Evolutionary conservation across 2,888 invertebrate species (phyloP), one percentile per base, ranked within the genome.

Genomic region (Eilema depressum): DNA sequence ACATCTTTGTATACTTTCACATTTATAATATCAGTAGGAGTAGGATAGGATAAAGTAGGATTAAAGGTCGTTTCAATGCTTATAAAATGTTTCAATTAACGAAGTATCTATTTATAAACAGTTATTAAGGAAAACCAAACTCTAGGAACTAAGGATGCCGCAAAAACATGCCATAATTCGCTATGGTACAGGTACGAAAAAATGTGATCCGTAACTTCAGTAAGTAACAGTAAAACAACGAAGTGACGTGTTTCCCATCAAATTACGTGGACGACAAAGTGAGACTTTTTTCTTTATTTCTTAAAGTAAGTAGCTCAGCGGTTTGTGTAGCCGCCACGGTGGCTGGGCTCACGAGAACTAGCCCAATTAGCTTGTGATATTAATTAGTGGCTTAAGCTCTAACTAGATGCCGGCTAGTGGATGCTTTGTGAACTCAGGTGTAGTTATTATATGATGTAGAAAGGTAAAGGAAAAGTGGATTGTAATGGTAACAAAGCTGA

Each of bases 351-450:
- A 85, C 88, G 88, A 86, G 89, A 92, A 91, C 86, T 81, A 81
- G 83, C 84, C 87, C 86, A 92, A 91, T 92, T 91, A 92, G 84
- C 80, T 78, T 75, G 71, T 71, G 75, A 70, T 80, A 83, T 82
- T 90, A 90, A 91, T 90, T 86, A 91, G 87, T 88, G 85, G 81
- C 87, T 88, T 87, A 78, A 79, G 76, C 71, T 62, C 70, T 71
- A 74, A 75, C 78, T 66, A 70, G 72, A 71, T 70, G 79, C 78
- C 73, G 74, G 65, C n/a, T 53, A 33, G 23, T 61, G 28, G 47
- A 41, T 62, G 23, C 65, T 37, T 20, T 66, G 66, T 11, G 62
- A 70, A 63, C 33, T 68, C 41, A 47, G 14, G 28, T 67, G 41
- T 53, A 61, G 28, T 33, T 41, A 25, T 47, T 61, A 68, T 67